Evolutionary conservation across 2,113 vertebrate genomes (phyloP).

Genomic region (Caranx ignobilis): DNA sequence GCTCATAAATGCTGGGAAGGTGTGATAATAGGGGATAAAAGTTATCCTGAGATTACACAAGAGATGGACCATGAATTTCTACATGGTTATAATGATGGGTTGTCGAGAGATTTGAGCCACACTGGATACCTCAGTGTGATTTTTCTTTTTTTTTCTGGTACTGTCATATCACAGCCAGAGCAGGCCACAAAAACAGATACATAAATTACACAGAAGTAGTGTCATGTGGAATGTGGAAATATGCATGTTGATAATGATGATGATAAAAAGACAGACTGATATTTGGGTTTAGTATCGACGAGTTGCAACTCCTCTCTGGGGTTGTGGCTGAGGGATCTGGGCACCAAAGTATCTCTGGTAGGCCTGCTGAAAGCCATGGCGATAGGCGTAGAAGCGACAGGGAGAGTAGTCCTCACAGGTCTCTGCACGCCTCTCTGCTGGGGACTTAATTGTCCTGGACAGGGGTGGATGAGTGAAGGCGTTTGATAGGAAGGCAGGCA

Average conservation of each 20-base stretch:
- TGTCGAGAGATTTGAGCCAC: constrained; percentile 15
- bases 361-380: constrained; percentile 85
- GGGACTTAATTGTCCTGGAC: constrained; percentile 84
- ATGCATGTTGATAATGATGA: neutral
- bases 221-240: constrained; percentile 16
- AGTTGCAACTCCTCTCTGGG: constrained; percentile 17
- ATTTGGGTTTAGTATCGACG: constrained; percentile 51
- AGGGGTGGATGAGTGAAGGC: neutral
- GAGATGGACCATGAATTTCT: constrained; percentile 25
- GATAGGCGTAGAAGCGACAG: constrained; percentile 85
- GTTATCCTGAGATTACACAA: constrained; percentile 60
- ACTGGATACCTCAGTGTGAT: constrained; percentile 9
- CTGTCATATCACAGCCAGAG: constrained; percentile 16
- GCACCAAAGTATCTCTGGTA: constrained; percentile 86
- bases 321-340: constrained; percentile 43
- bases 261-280: neutral
- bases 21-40: constrained; percentile 49
- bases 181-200: constrained; percentile 22
- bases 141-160: neutral
- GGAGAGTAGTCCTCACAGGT: constrained; percentile 89
- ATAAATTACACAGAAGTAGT: constrained; percentile 29
- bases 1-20: constrained; percentile 47
- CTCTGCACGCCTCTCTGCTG: constrained; percentile 87
- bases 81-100: constrained; percentile 35
- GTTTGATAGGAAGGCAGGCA: neutral